Evolutionary conservation across 2,888 invertebrate species (phyloP).

Genomic region (Sicus ferrugineus): DNA sequence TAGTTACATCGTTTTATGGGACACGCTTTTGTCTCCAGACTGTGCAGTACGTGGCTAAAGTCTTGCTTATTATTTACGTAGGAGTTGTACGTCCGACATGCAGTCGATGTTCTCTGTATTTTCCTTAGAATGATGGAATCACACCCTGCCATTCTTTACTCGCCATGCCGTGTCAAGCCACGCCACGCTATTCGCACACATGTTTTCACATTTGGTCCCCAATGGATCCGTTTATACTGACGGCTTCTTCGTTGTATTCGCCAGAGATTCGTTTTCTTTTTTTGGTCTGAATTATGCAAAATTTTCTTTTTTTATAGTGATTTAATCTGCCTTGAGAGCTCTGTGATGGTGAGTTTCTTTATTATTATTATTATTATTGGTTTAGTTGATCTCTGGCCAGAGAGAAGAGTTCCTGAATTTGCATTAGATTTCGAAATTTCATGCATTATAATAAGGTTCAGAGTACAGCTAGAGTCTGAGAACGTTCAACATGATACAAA

Average conservation of each 20-base stretch:
- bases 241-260: background rate
- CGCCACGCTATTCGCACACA: background rate
- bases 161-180: conserved; percentile 9
- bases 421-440: too few relatives aligned
- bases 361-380: conserved; percentile 19
- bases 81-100: conserved; percentile 7
- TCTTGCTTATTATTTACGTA: conserved; percentile 21
- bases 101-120: background rate
- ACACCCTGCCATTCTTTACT: conserved; percentile 22
- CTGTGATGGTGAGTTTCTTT: background rate
- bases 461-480: too few relatives aligned
- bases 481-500: too few relatives aligned
- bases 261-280: background rate
- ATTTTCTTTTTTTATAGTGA: conserved; percentile 22
- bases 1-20: conserved; percentile 7
- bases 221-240: background rate
- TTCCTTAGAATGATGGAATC: conserved; percentile 32
- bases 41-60: too few relatives aligned
- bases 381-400: too few relatives aligned
- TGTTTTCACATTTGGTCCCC: background rate
- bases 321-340: conserved; percentile 18
- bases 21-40: conserved; percentile 22
- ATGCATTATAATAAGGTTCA: too few relatives aligned
- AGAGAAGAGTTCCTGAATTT: too few relatives aligned
- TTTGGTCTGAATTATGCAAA: conserved; percentile 25